Evolutionary conservation across 2,113 vertebrate species (phyloP).

Genomic region (Potamarius usumacintae): DNA sequence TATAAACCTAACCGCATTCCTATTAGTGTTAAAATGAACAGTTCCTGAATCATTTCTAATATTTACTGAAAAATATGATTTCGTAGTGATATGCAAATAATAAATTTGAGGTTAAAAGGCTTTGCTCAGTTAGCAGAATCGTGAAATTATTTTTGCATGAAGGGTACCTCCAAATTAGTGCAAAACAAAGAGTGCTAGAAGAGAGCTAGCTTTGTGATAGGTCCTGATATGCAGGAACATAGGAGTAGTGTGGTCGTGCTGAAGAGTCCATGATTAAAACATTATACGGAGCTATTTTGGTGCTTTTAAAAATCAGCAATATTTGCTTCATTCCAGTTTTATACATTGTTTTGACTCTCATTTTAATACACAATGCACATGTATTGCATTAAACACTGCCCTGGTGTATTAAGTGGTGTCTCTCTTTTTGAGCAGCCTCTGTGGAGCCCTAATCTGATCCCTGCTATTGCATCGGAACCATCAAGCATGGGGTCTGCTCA

Average conservation of each 20-base stretch:
- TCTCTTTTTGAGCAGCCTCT: conserved; percentile 77
- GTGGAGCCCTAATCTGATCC: conserved; percentile 81
- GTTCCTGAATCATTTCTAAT: background rate
- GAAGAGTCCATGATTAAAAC: background rate
- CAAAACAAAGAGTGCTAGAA: background rate
- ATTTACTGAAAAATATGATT: background rate
- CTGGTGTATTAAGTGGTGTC: conserved; percentile 20
- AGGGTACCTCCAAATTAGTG: background rate
- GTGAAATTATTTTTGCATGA: background rate
- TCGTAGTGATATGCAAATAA: background rate
- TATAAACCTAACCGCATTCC: background rate
- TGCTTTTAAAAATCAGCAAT: background rate
- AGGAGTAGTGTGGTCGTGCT: background rate
- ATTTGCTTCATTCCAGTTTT: background rate
- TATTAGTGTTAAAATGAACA: background rate
- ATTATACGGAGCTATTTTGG: background rate
- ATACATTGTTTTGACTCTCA: background rate
- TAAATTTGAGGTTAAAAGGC: background rate
- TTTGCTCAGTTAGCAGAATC: background rate
- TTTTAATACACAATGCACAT: background rate
- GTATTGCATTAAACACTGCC: conserved; percentile 9
- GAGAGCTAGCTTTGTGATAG: background rate
- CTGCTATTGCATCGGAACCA: conserved; percentile 71
- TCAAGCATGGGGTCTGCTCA: conserved; percentile 74
- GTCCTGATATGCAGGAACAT: background rate